phyloP scores from a whole-genome alignment of 2,797 vertebrate species.

The Clangula hyemalis region DNA sequence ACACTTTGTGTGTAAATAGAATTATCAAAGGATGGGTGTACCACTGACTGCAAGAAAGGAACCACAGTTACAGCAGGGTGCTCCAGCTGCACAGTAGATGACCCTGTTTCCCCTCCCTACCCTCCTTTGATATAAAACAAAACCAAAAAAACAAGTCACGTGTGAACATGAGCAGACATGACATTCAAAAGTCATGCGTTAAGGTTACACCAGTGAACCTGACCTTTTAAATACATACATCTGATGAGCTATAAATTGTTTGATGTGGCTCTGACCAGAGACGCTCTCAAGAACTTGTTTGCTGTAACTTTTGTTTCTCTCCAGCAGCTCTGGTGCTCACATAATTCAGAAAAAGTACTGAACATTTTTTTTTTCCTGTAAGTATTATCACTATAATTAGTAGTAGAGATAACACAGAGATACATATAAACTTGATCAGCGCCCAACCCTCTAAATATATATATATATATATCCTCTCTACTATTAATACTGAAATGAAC shows the following conservation, averaged over 20 bases:
- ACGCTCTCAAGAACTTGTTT: background rate
- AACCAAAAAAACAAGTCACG: background rate
- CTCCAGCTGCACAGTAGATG: background rate
- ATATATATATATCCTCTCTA: background rate
- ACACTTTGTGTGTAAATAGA: background rate
- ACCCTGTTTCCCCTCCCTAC: background rate
- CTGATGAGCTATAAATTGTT: background rate
- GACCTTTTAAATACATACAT: background rate
- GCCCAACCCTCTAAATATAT: background rate
- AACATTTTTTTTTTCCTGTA: background rate
- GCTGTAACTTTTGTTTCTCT: background rate
- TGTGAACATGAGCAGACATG: background rate
- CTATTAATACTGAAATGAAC: background rate
- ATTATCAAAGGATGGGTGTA: background rate
- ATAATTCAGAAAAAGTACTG: background rate
- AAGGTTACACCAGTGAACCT: background rate
- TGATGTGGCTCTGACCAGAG: background rate
- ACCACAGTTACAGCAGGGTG: accelerated
- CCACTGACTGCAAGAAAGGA: background rate
- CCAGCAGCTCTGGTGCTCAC: background rate
- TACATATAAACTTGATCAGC: background rate
- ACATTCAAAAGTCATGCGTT: background rate
- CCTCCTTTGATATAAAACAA: background rate
- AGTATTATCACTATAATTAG: background rate
- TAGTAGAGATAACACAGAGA: background rate